A percentile compares a stretch with the other conserved stretches of the same genome.
These are phyloP conservation scores for Subacronicta megacephala DNA, from an alignment of 2,888 invertebrate species.

Conservation along the genomic window DNA sequence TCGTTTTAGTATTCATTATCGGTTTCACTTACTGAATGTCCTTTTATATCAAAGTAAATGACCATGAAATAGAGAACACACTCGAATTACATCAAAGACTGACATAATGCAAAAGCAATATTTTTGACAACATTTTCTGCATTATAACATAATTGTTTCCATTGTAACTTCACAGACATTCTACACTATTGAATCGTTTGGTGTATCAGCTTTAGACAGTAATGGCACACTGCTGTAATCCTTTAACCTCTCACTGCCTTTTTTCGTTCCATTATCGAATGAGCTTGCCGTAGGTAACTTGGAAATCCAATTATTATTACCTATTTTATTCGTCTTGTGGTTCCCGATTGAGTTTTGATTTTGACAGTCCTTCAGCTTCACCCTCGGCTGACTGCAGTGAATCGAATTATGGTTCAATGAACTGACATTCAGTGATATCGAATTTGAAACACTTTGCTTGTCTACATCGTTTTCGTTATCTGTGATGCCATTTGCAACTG, in stretches of 20 bases:
- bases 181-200: slow-evolving; percentile 84
- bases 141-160: slow-evolving; percentile 11
- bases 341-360: slow-evolving; percentile 77
- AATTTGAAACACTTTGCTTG: slow-evolving; percentile 77
- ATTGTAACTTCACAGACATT: slow-evolving; percentile 36
- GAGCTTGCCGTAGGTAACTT: slow-evolving; percentile 84
- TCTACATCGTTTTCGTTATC: slow-evolving; percentile 72
- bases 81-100: slow-evolving; percentile 13
- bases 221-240: slow-evolving; percentile 87
- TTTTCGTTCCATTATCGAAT: slow-evolving; percentile 81
- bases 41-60: slow-evolving; percentile 8
- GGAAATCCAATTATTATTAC: slow-evolving; percentile 87
- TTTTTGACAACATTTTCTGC: slow-evolving; percentile 14
- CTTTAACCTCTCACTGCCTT: slow-evolving; percentile 76
- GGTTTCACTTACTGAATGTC: slow-evolving; percentile 2
- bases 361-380: slow-evolving; percentile 81
- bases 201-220: slow-evolving; percentile 80
- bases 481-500: slow-evolving; percentile 76
- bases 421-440: slow-evolving; percentile 80
- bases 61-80: slow-evolving; percentile 31
- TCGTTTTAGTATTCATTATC: slow-evolving; percentile 10
- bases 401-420: slow-evolving; percentile 78
- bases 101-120: slow-evolving; percentile 38
- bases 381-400: slow-evolving; percentile 75
- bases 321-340: slow-evolving; percentile 80